Evolutionary conservation across 92 coral and sea anemone genomes (phyloP), one percentile per base, ranked within the genome.

Genomic region (Epizoanthus fatuus): DNA sequence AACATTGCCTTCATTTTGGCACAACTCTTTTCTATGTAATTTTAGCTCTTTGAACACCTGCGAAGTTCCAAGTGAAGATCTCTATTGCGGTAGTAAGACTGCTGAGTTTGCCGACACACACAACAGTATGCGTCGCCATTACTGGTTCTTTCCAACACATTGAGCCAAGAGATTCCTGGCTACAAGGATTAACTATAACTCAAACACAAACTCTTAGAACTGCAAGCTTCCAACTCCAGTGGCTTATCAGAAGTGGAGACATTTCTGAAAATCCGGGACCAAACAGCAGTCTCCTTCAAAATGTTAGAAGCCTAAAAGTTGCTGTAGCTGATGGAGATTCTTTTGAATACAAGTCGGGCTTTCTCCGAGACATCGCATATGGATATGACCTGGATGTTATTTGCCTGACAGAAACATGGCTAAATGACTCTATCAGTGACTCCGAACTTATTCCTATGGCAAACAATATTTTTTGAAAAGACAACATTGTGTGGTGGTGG

Each of bases 271-370:
- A 62, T n/a, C 67, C 67, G 32, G 3, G 67, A 22, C 67, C 67
- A 62, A 5, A n/a, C 13, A 68, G 40, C 49, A 7, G 74, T 68
- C 52, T 68, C 73, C 32, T 29, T 29, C 32, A 29, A 29, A 29
- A 29, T 29, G 32, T 29, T 29, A 29, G 32, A 29, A 29, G 32
- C 32, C 32, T 29, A 29, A 29, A 29, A 29, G 32, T 1, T 29
- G 32, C 32, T 29, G 32, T 29, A 68, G 6, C 40, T 75, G 89
- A 74, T 49, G 78, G 78, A 12, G 54, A 65, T 65, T 74, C 84
- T 11, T 59, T 7, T 47, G 84, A 86, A n/a, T 47, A 7, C 67
- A 86, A 85, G 35, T 54, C 32, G 32, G 53, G 52, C 2, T 39
- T 68, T 68, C 53, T 68, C n/a, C 74, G 74, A 52, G 74, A 68